Evolutionary conservation across 2,113 vertebrate genomes (phyloP), one percentile per base, ranked within the genome.

Genomic region (Zosterops borbonicus): DNA sequence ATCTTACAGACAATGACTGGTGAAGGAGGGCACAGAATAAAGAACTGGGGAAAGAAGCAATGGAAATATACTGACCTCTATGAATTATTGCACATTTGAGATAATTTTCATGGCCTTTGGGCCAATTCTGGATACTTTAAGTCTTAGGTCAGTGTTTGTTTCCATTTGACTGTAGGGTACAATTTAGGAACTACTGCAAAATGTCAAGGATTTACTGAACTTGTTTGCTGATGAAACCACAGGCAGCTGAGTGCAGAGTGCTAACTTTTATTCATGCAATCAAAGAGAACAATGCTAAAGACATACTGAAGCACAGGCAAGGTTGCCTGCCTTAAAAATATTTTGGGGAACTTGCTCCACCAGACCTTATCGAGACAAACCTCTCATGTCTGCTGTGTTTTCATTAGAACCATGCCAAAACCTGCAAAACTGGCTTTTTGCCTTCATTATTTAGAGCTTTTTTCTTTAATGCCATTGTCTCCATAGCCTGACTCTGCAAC

Each of bases 21-120:
- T 86, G 59, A 86, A 93, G 94, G 89, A 67, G 93, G 55, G 67
- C 75, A 89, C 56, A 82, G 77, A 95, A 89, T 53, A 60, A 89
- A 93, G 88, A 78, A 87, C 33, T 19, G 52, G 92, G 89, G 60
- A 92, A 97, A 96, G 87, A 96, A 92, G 81, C 64, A 95, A 92
- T 91, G 78, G 92, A 96, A 92, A 96, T 97, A 86, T 90, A 92
- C 94, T 6, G 68, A 96, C 79, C 89, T 96, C 89, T 92, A 79
- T 93, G 71, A 89, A 95, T 87, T 97, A 90, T 91, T 97, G 93
- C 91, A 96, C 80, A 92, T 96, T 91, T 92, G 68, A 92, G 64
- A 92, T 94, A 3, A 97, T 95, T 96, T 82, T 97, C 94, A 95
- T 74, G 95, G 95, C 86, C 74, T 71, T 65, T 88, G 86, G 83